Conservation (phyloP, 2,797 vertebrate species). For the Mallotus villosus region DNA sequence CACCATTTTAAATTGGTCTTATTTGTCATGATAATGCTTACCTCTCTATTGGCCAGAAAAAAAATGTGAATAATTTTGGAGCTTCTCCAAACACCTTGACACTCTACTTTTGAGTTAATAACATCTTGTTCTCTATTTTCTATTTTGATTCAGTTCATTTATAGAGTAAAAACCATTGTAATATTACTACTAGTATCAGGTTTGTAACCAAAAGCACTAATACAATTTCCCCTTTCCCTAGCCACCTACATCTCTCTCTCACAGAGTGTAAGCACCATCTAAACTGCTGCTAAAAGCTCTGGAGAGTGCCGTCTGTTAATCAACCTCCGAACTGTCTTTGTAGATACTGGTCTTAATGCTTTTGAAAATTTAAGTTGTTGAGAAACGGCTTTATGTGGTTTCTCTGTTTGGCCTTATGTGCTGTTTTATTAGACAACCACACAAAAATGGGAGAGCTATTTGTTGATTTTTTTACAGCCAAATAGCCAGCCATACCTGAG, state of each 20-base stretch:
- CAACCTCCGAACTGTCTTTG: conserved; percentile 14
- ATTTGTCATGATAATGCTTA: background rate
- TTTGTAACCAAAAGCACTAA: background rate
- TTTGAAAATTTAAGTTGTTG: conserved; percentile 21
- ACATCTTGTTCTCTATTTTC: conserved; percentile 5
- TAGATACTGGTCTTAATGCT: conserved; percentile 32
- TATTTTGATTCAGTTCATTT: background rate
- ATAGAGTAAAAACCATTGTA: background rate
- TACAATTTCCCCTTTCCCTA: background rate
- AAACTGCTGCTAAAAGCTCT: conserved; percentile 24
- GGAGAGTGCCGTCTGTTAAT: conserved; percentile 14
- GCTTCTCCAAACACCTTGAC: too few species aligned
- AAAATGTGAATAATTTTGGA: background rate
- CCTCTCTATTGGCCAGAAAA: background rate
- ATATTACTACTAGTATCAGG: background rate
- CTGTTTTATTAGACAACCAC: background rate
- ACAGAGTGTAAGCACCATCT: too few species aligned
- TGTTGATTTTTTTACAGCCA: background rate
- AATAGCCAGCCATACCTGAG: background rate
- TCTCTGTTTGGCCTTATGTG: background rate
- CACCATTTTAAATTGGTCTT: background rate
- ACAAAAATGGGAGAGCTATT: background rate
- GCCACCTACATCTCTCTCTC: background rate
- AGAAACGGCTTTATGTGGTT: conserved; percentile 10
- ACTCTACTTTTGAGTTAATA: background rate